These are phyloP conservation scores for Argya squamiceps DNA, from an alignment of 2,797 vertebrate species.

Conservation along the genomic window DNA sequence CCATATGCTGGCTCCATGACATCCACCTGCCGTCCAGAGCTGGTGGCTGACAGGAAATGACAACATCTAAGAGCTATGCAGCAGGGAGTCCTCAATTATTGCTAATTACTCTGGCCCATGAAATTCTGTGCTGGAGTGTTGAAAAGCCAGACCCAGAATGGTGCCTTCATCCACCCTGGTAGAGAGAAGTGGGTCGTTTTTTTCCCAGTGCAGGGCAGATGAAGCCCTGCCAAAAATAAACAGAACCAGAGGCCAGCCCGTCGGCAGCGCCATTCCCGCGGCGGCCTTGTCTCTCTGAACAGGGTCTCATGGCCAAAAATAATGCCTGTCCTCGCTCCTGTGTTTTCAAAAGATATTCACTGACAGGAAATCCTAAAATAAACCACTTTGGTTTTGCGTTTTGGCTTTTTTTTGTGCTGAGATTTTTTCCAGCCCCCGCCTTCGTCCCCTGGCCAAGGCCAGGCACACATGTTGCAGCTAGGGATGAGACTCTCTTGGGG, in stretches of 20 bases:
- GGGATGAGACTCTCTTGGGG: not conserved
- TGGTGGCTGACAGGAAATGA: slow-evolving; percentile 35
- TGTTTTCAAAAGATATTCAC: slow-evolving; percentile 43
- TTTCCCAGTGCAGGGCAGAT: not conserved
- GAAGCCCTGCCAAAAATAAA: slow-evolving; percentile 18
- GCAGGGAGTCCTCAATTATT: not conserved
- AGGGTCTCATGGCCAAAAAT: slow-evolving; percentile 53
- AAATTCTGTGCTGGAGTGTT: not conserved
- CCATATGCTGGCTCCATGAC: not conserved
- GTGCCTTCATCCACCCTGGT: not conserved
- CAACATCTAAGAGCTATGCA: not conserved
- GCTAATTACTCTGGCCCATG: not conserved
- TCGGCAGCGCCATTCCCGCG: not conserved
- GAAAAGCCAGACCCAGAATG: not conserved
- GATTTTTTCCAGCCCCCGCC: slow-evolving; percentile 23
- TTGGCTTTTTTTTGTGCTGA: slow-evolving; percentile 10
- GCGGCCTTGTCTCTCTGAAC: slow-evolving; percentile 4
- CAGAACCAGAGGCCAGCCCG: not conserved
- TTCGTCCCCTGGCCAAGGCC: not conserved
- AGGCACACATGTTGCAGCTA: not conserved
- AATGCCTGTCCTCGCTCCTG: slow-evolving; percentile 33
- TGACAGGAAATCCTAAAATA: slow-evolving; percentile 67
- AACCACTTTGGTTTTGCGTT: slow-evolving; percentile 46
- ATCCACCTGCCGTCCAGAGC: not conserved
- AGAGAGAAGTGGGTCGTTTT: not conserved